phyloP scores from a whole-genome alignment of 1,140 invertebrate species.

The Anoplophora glabripennis region DNA sequence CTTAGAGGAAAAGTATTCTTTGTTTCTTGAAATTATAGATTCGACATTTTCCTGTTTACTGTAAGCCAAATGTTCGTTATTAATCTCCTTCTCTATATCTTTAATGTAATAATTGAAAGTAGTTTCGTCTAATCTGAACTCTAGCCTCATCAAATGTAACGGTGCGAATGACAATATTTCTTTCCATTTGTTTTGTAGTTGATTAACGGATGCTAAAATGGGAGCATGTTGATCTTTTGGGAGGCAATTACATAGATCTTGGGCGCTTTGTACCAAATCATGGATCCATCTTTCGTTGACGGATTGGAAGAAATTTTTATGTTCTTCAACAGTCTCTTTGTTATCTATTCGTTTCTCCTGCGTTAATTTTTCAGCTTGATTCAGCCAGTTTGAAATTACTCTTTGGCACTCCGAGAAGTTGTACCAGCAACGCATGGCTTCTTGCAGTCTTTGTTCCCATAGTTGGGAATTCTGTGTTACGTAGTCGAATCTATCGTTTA shows the following conservation, averaged over 20 bases:
- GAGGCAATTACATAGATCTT: slow-evolving; percentile 73
- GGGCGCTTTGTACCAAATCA: slow-evolving; percentile 73
- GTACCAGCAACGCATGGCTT: slow-evolving; percentile 80
- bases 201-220: slow-evolving; percentile 68
- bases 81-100: slow-evolving; percentile 87
- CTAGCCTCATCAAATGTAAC: slow-evolving; percentile 80
- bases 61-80: slow-evolving; percentile 78
- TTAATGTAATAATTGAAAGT: slow-evolving; percentile 81
- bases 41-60: slow-evolving; percentile 82
- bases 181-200: slow-evolving; percentile 73
- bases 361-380: slow-evolving; percentile 76
- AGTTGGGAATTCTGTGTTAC: slow-evolving; percentile 70
- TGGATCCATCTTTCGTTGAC: slow-evolving; percentile 80
- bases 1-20: slow-evolving; percentile 70
- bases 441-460: slow-evolving; percentile 77
- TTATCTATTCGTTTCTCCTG: slow-evolving; percentile 78
- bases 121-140: slow-evolving; percentile 83
- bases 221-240: slow-evolving; percentile 63
- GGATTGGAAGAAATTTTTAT: slow-evolving; percentile 81
- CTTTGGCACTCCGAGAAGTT: slow-evolving; percentile 77
- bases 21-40: slow-evolving; percentile 72
- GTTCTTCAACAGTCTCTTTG: slow-evolving; percentile 75
- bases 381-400: slow-evolving; percentile 80
- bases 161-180: slow-evolving; percentile 76
- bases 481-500: slow-evolving; percentile 80